Conservation (phyloP, 2,113 vertebrate genomes). For the Thermophis baileyi region DNA sequence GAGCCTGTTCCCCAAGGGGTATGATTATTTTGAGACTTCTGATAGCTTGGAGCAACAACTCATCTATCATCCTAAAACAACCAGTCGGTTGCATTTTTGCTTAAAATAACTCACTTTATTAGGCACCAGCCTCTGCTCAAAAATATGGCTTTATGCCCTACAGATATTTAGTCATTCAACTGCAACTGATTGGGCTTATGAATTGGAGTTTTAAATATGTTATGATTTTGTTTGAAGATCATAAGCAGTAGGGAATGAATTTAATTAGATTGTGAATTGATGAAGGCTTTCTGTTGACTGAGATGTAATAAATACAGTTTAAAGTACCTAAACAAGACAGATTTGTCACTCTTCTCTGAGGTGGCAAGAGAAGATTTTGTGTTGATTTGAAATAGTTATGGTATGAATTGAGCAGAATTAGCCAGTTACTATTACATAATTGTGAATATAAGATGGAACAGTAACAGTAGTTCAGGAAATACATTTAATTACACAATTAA, state of each 20-base stretch:
- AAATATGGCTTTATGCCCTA: slow-evolving; percentile 34
- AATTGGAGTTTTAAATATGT: slow-evolving; percentile 48
- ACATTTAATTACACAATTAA: not conserved
- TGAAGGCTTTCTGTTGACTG: slow-evolving; percentile 27
- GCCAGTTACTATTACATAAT: not conserved
- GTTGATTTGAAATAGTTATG: slow-evolving; percentile 51
- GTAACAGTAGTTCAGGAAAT: not conserved
- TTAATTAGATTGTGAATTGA: slow-evolving; percentile 58
- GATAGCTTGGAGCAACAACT: slow-evolving; percentile 20
- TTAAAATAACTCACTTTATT: slow-evolving; percentile 50
- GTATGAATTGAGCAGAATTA: slow-evolving; percentile 27
- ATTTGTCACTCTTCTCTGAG: slow-evolving; percentile 47
- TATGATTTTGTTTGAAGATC: slow-evolving; percentile 55
- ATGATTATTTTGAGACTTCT: slow-evolving; percentile 28
- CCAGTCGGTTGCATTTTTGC: slow-evolving; percentile 30
- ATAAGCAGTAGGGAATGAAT: slow-evolving; percentile 43
- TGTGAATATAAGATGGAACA: not conserved
- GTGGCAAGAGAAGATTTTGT: slow-evolving; percentile 23
- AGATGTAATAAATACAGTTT: slow-evolving; percentile 54
- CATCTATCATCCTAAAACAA: slow-evolving; percentile 32
- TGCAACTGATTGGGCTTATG: slow-evolving; percentile 44
- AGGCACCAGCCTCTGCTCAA: not conserved
- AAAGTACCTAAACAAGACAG: slow-evolving; percentile 53
- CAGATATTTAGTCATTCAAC: slow-evolving; percentile 48
- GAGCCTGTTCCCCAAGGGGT: slow-evolving; percentile 10